Base-by-base conservation (phyloP, 2,797 vertebrate species). In the Falco concolor region DNA sequence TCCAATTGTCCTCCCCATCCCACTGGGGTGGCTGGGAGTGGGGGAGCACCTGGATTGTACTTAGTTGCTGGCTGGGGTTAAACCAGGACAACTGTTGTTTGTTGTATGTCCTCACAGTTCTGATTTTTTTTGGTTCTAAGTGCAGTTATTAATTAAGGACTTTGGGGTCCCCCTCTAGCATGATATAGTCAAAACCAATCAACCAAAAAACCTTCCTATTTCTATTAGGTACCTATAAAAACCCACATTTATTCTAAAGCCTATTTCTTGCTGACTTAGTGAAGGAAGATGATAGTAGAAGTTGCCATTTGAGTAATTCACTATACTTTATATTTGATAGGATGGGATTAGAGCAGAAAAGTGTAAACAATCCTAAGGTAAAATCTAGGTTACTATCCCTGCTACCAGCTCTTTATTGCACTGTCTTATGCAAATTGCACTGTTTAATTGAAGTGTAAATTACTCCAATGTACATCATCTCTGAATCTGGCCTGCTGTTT, bases 401-500 rank as follows among this genome's bases (percentile, higher is more conserved):
- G 56, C 67, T 82, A 84, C 86, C 52, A 74, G 49, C 80, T 82
- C 93, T 89, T 84, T 80, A 64, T 28, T 84, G 72, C 57, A 96
- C 67, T 15, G 54, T 81, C 84, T 95, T 94, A 94, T 96, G 92
- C 84, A 95, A 97, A 97, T 89, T 32, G 6, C 53, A 38, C 75
- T 64, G 60, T 90, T 95, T 94, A 97, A 95, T 87, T 96, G 93
- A 95, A 96, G 95, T 93, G 81, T 90, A 90, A 96, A 95, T 96
- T 95, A 84, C 95, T 57, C 69, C 88, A 92, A 89, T 87, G 93
- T 84, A 94, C 95, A 96, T 94, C 68, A 84, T 89, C 74, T 95
- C 84, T 94, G 86, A 93, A 92, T 96, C 63, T 87, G 84, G 88
- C 84, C 45, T 82, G 80, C 90, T 96, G 74, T 89, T 97, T 95